phyloP scores from a whole-genome alignment of 2,113 vertebrate species.

The Grantiella picta region DNA sequence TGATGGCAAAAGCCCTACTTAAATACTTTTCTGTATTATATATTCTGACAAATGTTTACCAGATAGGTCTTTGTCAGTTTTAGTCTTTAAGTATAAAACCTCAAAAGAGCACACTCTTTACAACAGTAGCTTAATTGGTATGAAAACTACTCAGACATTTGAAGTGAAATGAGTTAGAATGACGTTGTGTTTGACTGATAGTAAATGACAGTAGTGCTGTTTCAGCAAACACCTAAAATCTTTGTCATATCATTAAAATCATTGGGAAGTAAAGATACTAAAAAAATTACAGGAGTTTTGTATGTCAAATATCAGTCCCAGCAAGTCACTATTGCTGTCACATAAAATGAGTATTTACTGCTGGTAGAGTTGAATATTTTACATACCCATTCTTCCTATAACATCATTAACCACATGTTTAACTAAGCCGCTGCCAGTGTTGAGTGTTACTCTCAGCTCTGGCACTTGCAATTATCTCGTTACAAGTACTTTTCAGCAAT shows the following conservation, averaged over 20 bases:
- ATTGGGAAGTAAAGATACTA: conserved; percentile 64
- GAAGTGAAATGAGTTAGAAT: conserved; percentile 40
- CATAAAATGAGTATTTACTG: conserved; percentile 71
- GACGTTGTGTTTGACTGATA: conserved; percentile 59
- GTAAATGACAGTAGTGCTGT: conserved; percentile 39
- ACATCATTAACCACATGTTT: conserved; percentile 69
- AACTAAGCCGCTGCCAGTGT: conserved; percentile 62
- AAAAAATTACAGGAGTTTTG: conserved; percentile 69
- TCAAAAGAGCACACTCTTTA: neutral
- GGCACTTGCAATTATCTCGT: conserved; percentile 54
- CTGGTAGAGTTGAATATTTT: conserved; percentile 50
- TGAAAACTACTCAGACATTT: conserved; percentile 17
- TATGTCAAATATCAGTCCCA: conserved; percentile 65
- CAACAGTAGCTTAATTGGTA: conserved; percentile 24
- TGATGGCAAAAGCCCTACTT: neutral
- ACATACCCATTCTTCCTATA: conserved; percentile 50
- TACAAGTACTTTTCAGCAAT: conserved; percentile 51
- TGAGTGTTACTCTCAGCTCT: conserved; percentile 55
- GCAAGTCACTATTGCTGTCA: conserved; percentile 67
- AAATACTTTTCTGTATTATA: neutral
- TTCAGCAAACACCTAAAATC: conserved; percentile 69
- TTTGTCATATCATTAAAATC: conserved; percentile 62
- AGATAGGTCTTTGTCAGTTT: neutral
- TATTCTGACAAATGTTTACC: neutral
- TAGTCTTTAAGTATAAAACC: neutral